Evolutionary conservation across 2,113 vertebrate species (phyloP).

Genomic region (Pachypanchax playfairii): DNA sequence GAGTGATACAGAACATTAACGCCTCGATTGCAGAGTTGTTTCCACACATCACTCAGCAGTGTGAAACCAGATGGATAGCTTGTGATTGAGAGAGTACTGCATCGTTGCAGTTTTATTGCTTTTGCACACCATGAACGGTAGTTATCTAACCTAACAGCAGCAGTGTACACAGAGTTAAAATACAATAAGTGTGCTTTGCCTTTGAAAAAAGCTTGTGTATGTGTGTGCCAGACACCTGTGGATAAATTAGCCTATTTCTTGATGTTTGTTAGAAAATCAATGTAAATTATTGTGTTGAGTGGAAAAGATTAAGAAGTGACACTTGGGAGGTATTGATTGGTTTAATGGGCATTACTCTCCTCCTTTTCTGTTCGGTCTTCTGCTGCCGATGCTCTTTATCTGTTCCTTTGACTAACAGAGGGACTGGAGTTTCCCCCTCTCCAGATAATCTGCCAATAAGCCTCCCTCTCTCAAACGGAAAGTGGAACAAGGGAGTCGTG

Average conservation of each 20-base stretch:
- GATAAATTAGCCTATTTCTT: not conserved
- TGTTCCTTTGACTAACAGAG: constrained; percentile 2
- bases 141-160: constrained; percentile 19
- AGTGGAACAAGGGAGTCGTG: not conserved
- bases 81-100: constrained; percentile 32
- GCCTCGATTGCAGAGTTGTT: constrained; percentile 57
- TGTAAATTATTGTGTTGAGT: constrained; percentile 39
- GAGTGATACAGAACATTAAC: constrained; percentile 71
- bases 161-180: constrained; percentile 5
- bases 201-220: not conserved
- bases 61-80: constrained; percentile 70
- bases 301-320: constrained; percentile 45
- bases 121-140: constrained; percentile 14
- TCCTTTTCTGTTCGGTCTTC: not conserved
- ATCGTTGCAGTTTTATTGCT: constrained; percentile 19
- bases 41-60: constrained; percentile 60
- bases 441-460: constrained; percentile 33
- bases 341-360: constrained; percentile 24
- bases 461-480: constrained; percentile 18
- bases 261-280: constrained; percentile 33
- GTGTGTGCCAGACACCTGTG: not conserved
- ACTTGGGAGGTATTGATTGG: constrained; percentile 50
- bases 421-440: constrained; percentile 4
- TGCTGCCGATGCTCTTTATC: constrained; percentile 22
- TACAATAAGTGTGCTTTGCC: constrained; percentile 20